These are phyloP conservation scores for Cynopterus brachyotis DNA, from an alignment of 2,113 vertebrate species.

Conservation along the genomic window DNA sequence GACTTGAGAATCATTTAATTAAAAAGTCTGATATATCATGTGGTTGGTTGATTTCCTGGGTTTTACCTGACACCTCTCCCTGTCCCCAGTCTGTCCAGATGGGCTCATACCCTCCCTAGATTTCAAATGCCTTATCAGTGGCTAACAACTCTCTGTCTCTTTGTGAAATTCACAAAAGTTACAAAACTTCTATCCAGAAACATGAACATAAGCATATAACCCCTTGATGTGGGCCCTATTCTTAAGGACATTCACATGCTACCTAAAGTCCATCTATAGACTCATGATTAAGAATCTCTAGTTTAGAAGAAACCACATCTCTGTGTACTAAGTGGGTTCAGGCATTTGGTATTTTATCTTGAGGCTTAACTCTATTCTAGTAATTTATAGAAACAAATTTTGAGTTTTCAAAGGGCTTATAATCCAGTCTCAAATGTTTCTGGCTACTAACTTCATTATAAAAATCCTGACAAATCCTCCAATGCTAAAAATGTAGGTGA, in stretches of 20 bases:
- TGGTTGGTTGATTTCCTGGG: background rate
- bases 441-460: constrained; percentile 23
- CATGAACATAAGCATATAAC: background rate
- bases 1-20: background rate
- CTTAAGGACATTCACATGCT: background rate
- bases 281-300: background rate
- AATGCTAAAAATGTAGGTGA: background rate
- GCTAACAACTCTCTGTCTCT: background rate
- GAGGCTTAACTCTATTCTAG: background rate
- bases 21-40: background rate
- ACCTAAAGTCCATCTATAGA: background rate
- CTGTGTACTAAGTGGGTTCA: background rate
- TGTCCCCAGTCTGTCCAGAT: background rate
- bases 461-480: background rate
- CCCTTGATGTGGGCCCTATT: background rate
- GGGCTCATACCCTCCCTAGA: background rate
- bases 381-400: background rate
- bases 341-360: background rate
- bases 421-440: background rate
- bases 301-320: background rate
- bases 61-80: background rate
- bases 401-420: background rate
- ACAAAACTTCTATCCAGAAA: background rate
- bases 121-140: background rate
- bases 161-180: background rate